Percentiles rank a stretch among this genome's conserved stretches.
phyloP scores from a whole-genome alignment of 1,140 invertebrate species.

The Propsilocerus akamusi region DNA sequence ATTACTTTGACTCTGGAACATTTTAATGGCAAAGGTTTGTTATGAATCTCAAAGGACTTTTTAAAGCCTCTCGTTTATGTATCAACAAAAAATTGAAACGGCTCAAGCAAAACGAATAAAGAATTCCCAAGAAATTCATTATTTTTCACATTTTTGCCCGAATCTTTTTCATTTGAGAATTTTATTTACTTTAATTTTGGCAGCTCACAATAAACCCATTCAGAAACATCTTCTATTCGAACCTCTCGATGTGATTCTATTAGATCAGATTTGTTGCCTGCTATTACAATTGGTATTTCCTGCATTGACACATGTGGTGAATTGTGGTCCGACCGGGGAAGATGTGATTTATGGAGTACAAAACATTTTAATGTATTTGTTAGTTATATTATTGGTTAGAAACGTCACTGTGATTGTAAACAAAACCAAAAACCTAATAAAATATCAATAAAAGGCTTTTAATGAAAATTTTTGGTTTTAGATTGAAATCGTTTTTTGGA shows the following conservation, averaged over 20 bases:
- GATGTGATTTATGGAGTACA: too few species aligned
- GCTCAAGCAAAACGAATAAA: not conserved
- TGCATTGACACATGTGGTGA: too few species aligned
- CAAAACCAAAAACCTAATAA: too few species aligned
- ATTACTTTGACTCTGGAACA: constrained; percentile 47
- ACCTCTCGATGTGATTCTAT: constrained; percentile 42
- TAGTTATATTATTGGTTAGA: too few species aligned
- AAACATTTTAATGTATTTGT: too few species aligned
- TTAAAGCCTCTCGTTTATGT: not conserved
- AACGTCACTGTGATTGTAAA: too few species aligned
- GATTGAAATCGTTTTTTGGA: too few species aligned
- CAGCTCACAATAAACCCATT: constrained; percentile 59
- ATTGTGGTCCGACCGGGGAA: too few species aligned
- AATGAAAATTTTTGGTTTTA: too few species aligned
- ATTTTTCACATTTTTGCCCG: not conserved
- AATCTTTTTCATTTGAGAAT: constrained; percentile 12
- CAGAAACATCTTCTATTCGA: constrained; percentile 53
- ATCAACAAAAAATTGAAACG: not conserved
- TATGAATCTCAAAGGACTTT: not conserved
- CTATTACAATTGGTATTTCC: constrained; percentile 71
- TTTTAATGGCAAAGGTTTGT: constrained; percentile 9
- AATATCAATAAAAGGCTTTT: too few species aligned
- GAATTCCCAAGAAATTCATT: too few species aligned
- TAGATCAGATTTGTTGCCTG: constrained; percentile 68
- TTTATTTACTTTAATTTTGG: constrained; percentile 41